These are phyloP conservation scores for Sitobion miscanthi DNA, from an alignment of 1,140 invertebrate genomes.

Conservation along the genomic window DNA sequence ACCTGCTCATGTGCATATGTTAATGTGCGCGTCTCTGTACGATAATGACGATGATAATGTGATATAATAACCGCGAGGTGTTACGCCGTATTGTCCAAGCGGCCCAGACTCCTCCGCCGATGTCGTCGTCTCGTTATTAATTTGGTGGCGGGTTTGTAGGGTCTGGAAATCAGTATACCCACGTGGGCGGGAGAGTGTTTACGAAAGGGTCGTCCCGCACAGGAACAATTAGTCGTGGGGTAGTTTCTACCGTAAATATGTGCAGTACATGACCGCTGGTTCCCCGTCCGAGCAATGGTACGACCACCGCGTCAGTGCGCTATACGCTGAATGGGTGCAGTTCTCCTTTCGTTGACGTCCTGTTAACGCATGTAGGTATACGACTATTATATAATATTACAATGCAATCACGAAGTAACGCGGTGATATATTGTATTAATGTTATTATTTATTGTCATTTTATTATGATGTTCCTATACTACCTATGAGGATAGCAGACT, in stretches of 20 bases:
- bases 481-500: background rate
- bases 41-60: constrained; percentile 2
- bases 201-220: background rate
- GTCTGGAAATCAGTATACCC: background rate
- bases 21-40: background rate
- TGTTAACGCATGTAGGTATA: background rate
- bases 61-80: background rate
- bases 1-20: background rate
- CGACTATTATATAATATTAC: background rate
- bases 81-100: background rate
- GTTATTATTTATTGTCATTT: background rate
- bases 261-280: background rate
- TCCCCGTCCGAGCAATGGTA: background rate
- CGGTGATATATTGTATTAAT: background rate
- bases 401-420: background rate
- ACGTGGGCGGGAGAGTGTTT: background rate
- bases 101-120: background rate
- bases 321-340: background rate
- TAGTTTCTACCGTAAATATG: background rate
- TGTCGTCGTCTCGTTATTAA: background rate
- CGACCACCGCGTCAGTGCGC: too few species aligned
- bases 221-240: background rate
- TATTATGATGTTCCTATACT: background rate
- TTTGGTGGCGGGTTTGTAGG: background rate
- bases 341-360: background rate